Evolutionary conservation across 2,888 invertebrate genomes (phyloP), one percentile per base, ranked within the genome.

Genomic region (Ferdinandea cuprea): DNA sequence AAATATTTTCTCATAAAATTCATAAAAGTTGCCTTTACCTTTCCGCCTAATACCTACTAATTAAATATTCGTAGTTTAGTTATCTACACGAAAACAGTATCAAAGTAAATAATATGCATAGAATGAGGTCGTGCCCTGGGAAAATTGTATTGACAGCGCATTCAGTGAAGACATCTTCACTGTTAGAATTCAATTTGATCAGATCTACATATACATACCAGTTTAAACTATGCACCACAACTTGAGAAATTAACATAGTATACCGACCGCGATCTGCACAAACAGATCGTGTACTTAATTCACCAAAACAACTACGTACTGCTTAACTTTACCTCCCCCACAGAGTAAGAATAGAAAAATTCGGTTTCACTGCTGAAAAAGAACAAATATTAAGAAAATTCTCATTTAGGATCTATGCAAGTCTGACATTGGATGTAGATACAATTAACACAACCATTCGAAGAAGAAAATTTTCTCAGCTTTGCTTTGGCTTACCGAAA

Each of bases 271-370:
- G 19, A 3, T 30, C 69, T 63, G 61, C 48, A 28, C 80, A 69
- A 76, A 74, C 69, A 69, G 63, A 76, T 80, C 80, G 80, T 80
- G 80, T 76, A 69, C 40, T 80, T 58, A 59, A 80, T 80, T 74
- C 65, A 35, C 19, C 19, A 25, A 66, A 40, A 35, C 56, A 56
- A 40, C 13, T 3, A 11, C 19, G 21, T 8, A 69, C 69, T 74
- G 58, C 69, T 59, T 76, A 56, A 74, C 69, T 74, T 65, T n/a
- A n/a, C n/a, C n/a, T n/a, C n/a, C n/a, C n/a, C 69, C 37, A 21
- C 35, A 37, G 65, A 72, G 58, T 69, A 63, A 30, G 69, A 71
- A 65, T 76, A 69, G 76, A 69, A 71, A 69, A 63, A 65, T 80
- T 76, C n/a, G n/a, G n/a, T n/a, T n/a, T n/a, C n/a, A n/a, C n/a